Conservation (phyloP, 2,888 invertebrate genomes). For the Drosophila robusta region DNA sequence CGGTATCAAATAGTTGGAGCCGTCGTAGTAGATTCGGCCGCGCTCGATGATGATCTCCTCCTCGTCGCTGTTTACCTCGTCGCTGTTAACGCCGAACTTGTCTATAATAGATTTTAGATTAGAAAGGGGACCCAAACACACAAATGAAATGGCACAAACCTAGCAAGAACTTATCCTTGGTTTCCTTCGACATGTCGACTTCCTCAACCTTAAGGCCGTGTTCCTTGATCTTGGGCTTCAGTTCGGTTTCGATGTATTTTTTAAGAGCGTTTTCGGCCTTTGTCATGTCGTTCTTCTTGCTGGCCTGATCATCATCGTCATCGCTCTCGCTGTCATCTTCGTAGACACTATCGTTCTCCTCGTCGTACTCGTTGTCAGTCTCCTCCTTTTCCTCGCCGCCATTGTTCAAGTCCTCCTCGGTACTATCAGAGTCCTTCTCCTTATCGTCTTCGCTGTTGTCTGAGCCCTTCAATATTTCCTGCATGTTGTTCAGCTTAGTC, state of each 20-base stretch:
- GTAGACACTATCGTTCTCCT: conserved; percentile 56
- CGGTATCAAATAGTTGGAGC: conserved; percentile 87
- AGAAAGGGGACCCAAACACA: neutral
- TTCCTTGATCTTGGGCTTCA: conserved; percentile 72
- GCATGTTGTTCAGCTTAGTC: conserved; percentile 66
- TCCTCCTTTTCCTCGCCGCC: conserved; percentile 82
- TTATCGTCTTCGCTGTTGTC: conserved; percentile 43
- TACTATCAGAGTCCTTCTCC: conserved; percentile 48
- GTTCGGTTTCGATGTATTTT: conserved; percentile 47
- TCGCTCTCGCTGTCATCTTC: conserved; percentile 70
- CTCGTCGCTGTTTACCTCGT: conserved; percentile 74
- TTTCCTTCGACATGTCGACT: conserved; percentile 80
- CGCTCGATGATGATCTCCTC: conserved; percentile 84
- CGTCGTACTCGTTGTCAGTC: conserved; percentile 46
- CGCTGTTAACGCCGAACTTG: conserved; percentile 77
- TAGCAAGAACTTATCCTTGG: conserved; percentile 79
- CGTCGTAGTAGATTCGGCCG: conserved; percentile 85
- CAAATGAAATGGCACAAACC: conserved; percentile 62
- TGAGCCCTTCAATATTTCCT: conserved; percentile 77
- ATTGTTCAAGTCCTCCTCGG: conserved; percentile 74
- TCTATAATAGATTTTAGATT: conserved; percentile 51
- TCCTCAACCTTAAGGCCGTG: conserved; percentile 81
- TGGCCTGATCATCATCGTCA: conserved; percentile 55
- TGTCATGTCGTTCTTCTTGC: conserved; percentile 51
- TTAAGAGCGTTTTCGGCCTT: conserved; percentile 25